Evolutionary conservation across 2,113 vertebrate genomes (phyloP).

Genomic region (Alethe diademata): DNA sequence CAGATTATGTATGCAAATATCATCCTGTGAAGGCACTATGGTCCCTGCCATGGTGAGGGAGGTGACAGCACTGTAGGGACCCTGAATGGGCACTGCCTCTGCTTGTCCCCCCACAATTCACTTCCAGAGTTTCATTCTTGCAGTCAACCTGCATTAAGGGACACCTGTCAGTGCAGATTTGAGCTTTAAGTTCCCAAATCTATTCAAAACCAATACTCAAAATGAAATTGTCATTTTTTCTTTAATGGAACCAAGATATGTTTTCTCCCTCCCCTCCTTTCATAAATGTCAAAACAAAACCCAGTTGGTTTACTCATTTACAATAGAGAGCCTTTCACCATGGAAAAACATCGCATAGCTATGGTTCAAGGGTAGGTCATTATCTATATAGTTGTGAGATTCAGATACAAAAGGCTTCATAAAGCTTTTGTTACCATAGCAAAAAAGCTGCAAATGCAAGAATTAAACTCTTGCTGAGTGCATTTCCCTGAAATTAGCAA

Average conservation of each 20-base stretch:
- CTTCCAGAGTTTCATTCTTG: not conserved
- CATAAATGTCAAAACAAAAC: not conserved
- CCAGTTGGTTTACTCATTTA: not conserved
- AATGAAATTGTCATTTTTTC: not conserved
- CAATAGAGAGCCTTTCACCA: not conserved
- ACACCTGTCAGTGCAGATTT: not conserved
- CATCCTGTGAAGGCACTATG: not conserved
- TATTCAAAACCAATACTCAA: not conserved
- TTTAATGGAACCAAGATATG: not conserved
- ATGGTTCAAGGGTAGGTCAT: not conserved
- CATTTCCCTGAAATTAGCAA: constrained; percentile 35
- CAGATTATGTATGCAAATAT: not conserved
- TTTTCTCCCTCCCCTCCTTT: not conserved
- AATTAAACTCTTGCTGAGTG: not conserved
- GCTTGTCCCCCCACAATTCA: not conserved
- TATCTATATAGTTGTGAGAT: not conserved
- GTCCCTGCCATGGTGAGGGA: fast-evolving
- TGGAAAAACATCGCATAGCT: not conserved
- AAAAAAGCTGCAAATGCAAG: not conserved
- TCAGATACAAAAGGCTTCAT: not conserved
- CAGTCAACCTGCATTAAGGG: not conserved
- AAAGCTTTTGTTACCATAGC: not conserved
- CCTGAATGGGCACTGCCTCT: not conserved
- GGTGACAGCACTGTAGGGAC: not conserved
- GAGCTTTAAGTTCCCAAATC: not conserved